Base-by-base conservation (phyloP, 2,113 vertebrate genomes). In the Eolophus roseicapilla region DNA sequence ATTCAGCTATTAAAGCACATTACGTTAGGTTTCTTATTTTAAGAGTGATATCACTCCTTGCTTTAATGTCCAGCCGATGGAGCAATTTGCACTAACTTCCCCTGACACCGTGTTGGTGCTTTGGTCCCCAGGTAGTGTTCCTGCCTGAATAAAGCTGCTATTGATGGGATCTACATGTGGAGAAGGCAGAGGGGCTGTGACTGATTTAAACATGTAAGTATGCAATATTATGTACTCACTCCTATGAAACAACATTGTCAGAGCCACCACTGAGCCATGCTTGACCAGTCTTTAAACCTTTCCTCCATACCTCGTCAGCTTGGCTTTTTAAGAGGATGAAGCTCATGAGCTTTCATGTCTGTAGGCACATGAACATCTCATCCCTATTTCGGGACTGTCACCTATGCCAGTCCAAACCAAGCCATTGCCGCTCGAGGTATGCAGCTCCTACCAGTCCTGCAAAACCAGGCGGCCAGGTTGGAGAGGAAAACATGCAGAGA, bases 11-110 rank as follows among this genome's bases (percentile, higher is more conserved):
- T 98, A 98, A 97, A 98, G 97, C 94, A 96, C 95, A 98, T 98
- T 98, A 98, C 97, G 94, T 97, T 97, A 98, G 96, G 97, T 97
- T 98, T 98, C 98, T 98, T 98, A 98, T 98, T 98, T 98, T 97
- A 97, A 97, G 96, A 90, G 97, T 98, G 97, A 98, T 97, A 97
- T 98, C 97, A 98, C 95, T 69, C 71, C 90, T 55, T 64, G 93
- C 97, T 98, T 98, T 98, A 95, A 98, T 96, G 97, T 98, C 97
- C 97, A 96, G 98, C 95, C 84, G 68, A 89, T 82, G 96, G 95
- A 97, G 97, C 97, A 97, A 98, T 98, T 98, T 97, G 97, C 97
- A 81, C 92, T 68, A n/a, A 96, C 98, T 98, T 98, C 97, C 98
- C 97, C 88, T 93, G 97, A 98, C 98, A 97, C 97, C 10, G 44